These are phyloP conservation scores for Enteromius anoplus DNA, from an alignment of 2,797 vertebrate species.

Conservation along the genomic window DNA sequence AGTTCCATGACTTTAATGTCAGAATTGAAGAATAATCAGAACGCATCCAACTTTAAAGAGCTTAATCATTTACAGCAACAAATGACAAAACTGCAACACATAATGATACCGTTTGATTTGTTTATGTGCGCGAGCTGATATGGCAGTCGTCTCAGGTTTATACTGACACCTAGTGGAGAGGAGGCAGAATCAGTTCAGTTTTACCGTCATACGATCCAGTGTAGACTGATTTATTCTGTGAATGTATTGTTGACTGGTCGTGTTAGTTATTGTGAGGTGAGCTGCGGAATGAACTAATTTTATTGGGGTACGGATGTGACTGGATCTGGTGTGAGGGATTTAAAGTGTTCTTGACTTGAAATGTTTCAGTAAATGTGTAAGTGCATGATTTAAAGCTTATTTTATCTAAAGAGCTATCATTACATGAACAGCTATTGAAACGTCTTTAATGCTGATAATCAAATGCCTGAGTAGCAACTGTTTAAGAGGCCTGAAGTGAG, in stretches of 20 bases:
- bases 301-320: not conserved
- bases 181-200: not conserved
- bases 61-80: not conserved
- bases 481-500: not conserved
- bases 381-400: not conserved
- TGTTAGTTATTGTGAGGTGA: not conserved
- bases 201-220: not conserved
- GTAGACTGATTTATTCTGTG: not conserved
- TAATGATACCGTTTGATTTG: not conserved
- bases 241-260: not conserved
- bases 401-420: not conserved
- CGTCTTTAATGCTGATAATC: not conserved
- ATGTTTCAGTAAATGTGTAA: not conserved
- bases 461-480: not conserved
- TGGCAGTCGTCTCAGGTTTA: not conserved
- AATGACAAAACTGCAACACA: not conserved
- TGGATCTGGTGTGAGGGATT: not conserved
- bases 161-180: not conserved
- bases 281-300: not conserved
- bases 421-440: not conserved
- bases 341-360: not conserved
- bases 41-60: not conserved
- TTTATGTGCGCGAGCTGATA: not conserved
- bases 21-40: too few species aligned
- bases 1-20: not conserved